Evolutionary conservation across 2,888 invertebrate species (phyloP), one percentile per base, ranked within the genome.

Genomic region (Nomada ferruginata): DNA sequence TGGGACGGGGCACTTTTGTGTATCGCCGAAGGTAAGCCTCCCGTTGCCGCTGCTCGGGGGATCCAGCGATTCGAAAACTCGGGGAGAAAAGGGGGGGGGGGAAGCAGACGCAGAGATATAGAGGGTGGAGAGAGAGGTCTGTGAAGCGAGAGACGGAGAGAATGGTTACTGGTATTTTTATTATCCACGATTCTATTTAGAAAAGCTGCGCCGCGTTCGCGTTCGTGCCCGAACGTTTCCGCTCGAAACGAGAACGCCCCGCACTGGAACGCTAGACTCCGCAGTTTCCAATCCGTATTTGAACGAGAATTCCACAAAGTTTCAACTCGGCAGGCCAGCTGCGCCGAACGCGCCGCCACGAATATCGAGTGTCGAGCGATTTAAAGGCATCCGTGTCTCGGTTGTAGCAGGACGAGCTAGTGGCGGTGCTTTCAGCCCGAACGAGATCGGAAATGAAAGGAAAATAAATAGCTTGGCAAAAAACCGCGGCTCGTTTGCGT

Each of bases 1-100:
- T 88, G 91, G 90, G 90, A 78, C 78, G 84, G 91, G 89, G 87
- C 90, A 91, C 91, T 92, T 92, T 92, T 93, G 92, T 93, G 83
- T 86, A 83, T 79, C 72, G 86, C 81, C 82, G 82, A 83, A 82
- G 85, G 83, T 85, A 80, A 82, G 69, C 75, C 83, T 72, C 85
- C 65, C 70, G 64, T 57, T 59, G 20, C 73, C 72, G 53, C 13
- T 65, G 13, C 65, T 44, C 36, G 61, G 26, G 65, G 61, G 77
- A 75, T 57, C 81, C 66, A 26, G 59, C 55, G 87, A 82, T 50
- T 60, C 70, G 29, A n/a, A 18, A 50, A 29, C 23, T 59, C 18
- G 10, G 2, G 10, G 44, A 13, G 18, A 69, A 71, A 72, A 74
- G 70, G 50, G 69, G 20, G 50, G 69, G 20, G 18, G 61, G 52